Conservation (phyloP, 2,888 invertebrate genomes). For the Leptarthrus brevirostris region DNA sequence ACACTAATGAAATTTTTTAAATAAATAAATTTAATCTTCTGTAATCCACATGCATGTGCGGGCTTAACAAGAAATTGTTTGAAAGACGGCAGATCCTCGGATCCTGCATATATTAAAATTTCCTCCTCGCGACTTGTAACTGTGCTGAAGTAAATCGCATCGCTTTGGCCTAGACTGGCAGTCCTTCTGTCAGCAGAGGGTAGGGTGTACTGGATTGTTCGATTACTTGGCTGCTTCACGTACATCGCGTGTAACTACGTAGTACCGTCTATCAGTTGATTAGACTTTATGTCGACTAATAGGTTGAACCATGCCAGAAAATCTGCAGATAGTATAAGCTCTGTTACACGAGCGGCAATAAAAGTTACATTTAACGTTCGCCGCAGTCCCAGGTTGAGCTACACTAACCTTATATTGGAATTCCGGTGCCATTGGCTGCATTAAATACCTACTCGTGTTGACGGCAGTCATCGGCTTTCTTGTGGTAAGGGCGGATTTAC, state of each 20-base stretch:
- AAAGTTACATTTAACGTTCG: conserved; percentile 6
- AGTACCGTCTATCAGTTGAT: conserved; percentile 28
- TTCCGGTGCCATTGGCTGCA: too few species aligned
- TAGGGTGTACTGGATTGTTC: neutral
- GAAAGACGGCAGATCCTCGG: conserved; percentile 65
- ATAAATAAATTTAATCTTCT: too few species aligned
- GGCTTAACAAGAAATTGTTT: conserved; percentile 63
- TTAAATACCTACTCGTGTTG: neutral
- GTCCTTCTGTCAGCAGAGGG: neutral
- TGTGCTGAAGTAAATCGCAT: neutral
- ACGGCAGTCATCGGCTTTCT: neutral
- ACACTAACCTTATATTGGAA: neutral
- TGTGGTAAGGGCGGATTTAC: neutral
- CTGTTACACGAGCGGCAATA: conserved; percentile 27
- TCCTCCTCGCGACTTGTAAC: neutral
- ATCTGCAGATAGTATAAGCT: conserved; percentile 26
- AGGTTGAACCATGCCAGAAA: conserved; percentile 13
- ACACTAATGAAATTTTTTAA: too few species aligned
- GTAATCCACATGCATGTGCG: conserved; percentile 61
- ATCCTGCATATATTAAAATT: conserved; percentile 55
- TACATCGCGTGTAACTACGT: neutral
- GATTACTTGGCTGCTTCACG: too few species aligned
- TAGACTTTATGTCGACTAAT: conserved; percentile 26
- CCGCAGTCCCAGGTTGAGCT: neutral
- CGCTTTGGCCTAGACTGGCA: neutral